Evolutionary conservation across 2,888 invertebrate genomes (phyloP).

Genomic region (Leucophora obtusa): DNA sequence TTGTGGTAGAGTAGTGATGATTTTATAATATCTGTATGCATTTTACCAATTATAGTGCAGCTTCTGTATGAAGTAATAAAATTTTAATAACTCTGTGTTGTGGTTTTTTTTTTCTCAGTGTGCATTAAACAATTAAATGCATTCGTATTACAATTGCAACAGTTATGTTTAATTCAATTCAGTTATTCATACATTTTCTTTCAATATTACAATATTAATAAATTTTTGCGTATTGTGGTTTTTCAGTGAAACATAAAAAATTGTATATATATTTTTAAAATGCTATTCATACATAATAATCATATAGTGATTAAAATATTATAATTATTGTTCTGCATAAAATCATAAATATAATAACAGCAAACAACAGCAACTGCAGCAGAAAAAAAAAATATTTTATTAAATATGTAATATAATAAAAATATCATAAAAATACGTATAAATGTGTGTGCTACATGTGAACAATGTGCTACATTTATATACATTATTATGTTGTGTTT

Average conservation of each 20-base stretch:
- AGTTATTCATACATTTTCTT: background rate
- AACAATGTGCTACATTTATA: background rate
- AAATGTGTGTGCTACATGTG: background rate
- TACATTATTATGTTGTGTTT: background rate
- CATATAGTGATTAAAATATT: background rate
- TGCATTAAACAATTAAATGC: background rate
- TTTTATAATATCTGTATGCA: too few relatives aligned
- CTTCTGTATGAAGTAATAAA: background rate
- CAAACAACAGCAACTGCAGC: background rate
- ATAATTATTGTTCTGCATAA: background rate
- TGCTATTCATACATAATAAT: background rate
- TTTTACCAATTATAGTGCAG: background rate
- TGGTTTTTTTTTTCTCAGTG: background rate
- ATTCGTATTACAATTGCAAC: background rate
- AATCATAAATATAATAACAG: background rate
- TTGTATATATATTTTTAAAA: background rate
- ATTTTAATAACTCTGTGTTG: background rate
- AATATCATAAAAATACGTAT: background rate
- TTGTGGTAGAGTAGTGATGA: background rate
- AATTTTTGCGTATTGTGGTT: background rate
- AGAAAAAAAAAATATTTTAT: background rate
- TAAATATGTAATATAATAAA: background rate
- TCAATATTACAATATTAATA: too few relatives aligned
- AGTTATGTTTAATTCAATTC: constrained; percentile 33
- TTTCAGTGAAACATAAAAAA: background rate